Evolutionary conservation across 2,797 vertebrate species (phyloP).

Genomic region (Malurus splendens): DNA sequence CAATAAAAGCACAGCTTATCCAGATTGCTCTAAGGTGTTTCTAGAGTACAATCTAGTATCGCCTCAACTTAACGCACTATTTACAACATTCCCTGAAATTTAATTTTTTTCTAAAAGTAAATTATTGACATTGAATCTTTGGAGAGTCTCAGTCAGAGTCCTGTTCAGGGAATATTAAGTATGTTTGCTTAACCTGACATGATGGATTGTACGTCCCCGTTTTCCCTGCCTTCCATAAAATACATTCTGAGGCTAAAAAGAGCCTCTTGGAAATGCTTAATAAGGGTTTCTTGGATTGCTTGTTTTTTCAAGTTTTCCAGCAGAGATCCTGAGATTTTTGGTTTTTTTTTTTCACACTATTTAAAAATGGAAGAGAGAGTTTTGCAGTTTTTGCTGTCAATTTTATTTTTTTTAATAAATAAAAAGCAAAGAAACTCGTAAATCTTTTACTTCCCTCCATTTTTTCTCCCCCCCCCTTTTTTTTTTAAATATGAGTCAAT

Average conservation of each 20-base stretch:
- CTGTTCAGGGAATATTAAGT: slow-evolving; percentile 31
- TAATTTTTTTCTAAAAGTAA: neutral
- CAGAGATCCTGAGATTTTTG: neutral
- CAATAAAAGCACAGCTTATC: neutral
- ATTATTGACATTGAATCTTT: slow-evolving; percentile 20
- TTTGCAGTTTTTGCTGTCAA: neutral
- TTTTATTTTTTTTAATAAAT: neutral
- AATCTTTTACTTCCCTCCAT: neutral
- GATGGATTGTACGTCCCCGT: neutral
- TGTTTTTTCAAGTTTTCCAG: slow-evolving; percentile 24
- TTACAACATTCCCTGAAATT: slow-evolving; percentile 22
- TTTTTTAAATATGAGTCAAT: neutral
- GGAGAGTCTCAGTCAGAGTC: slow-evolving; percentile 7
- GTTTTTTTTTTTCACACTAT: neutral
- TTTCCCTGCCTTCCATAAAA: slow-evolving; percentile 32
- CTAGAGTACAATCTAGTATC: slow-evolving; percentile 13
- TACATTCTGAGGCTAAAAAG: slow-evolving; percentile 23
- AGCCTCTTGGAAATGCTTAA: slow-evolving; percentile 24
- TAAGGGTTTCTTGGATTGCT: neutral
- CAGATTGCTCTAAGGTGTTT: slow-evolving; percentile 16
- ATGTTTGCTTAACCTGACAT: slow-evolving; percentile 25
- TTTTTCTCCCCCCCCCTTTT: neutral
- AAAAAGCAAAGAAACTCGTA: neutral
- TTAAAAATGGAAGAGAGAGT: neutral
- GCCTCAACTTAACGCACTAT: neutral